Evolutionary conservation across 2,113 vertebrate species (phyloP).

Genomic region (Lophotis ruficrista): DNA sequence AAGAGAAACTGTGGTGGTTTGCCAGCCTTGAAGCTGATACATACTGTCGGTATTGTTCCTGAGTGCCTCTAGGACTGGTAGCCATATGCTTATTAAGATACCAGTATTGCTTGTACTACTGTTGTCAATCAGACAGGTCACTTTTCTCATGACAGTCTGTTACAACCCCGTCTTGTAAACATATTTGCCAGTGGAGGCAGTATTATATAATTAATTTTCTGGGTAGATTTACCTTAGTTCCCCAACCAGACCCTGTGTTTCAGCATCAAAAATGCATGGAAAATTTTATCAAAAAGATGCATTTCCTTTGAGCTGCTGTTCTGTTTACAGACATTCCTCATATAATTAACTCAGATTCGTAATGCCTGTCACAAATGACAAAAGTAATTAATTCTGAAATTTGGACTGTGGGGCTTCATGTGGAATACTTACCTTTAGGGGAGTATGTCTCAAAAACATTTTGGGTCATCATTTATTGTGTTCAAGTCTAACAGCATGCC

Average conservation of each 20-base stretch:
- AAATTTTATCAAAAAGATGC: neutral
- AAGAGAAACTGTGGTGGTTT: neutral
- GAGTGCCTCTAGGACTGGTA: neutral
- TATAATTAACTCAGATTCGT: constrained; percentile 32
- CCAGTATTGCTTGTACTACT: neutral
- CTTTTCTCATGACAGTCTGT: neutral
- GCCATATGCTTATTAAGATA: neutral
- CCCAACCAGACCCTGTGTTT: neutral
- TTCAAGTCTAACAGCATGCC: neutral
- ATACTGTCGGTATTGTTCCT: neutral
- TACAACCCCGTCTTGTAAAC: neutral
- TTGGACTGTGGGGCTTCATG: neutral
- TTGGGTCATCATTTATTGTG: neutral
- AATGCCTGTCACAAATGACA: constrained; percentile 23
- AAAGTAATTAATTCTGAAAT: constrained; percentile 11
- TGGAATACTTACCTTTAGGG: neutral
- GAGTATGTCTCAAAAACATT: neutral
- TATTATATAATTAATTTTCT: neutral
- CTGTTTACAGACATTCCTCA: constrained; percentile 34
- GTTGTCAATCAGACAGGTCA: neutral
- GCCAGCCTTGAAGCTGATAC: neutral
- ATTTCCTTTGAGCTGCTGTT: neutral
- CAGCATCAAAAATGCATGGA: neutral
- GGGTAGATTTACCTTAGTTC: neutral
- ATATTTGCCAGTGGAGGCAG: neutral